These are phyloP conservation scores for Dasyprocta punctata DNA, from an alignment of 2,113 vertebrate species.

Conservation along the genomic window DNA sequence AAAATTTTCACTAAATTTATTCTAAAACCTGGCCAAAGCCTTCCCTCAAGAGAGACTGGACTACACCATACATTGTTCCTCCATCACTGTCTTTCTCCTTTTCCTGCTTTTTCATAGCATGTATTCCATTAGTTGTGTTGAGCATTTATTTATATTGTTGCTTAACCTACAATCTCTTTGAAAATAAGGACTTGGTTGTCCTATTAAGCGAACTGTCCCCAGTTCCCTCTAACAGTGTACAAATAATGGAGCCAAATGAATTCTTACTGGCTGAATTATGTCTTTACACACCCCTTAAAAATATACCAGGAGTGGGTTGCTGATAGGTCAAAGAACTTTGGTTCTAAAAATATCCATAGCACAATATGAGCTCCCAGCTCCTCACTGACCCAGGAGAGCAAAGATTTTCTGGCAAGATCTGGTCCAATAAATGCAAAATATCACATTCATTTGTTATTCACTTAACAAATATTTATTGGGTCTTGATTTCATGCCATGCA, in stretches of 20 bases:
- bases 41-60: background rate
- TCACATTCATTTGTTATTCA: slow-evolving; percentile 58
- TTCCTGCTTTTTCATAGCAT: background rate
- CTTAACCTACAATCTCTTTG: background rate
- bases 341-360: slow-evolving; percentile 43
- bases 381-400: slow-evolving; percentile 35
- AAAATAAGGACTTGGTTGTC: background rate
- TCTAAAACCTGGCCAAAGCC: background rate
- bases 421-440: slow-evolving; percentile 35
- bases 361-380: slow-evolving; percentile 15
- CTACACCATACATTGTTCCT: background rate
- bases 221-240: background rate
- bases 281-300: background rate
- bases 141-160: background rate
- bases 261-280: background rate
- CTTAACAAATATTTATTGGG: slow-evolving; percentile 34
- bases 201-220: background rate
- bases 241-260: background rate
- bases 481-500: slow-evolving; percentile 2
- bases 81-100: background rate
- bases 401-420: slow-evolving; percentile 5
- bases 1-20: background rate
- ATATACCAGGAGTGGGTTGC: background rate
- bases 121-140: background rate
- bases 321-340: background rate